These are phyloP conservation scores for Sarcophaga rosellei DNA, from an alignment of 2,888 invertebrate genomes.

Conservation along the genomic window DNA sequence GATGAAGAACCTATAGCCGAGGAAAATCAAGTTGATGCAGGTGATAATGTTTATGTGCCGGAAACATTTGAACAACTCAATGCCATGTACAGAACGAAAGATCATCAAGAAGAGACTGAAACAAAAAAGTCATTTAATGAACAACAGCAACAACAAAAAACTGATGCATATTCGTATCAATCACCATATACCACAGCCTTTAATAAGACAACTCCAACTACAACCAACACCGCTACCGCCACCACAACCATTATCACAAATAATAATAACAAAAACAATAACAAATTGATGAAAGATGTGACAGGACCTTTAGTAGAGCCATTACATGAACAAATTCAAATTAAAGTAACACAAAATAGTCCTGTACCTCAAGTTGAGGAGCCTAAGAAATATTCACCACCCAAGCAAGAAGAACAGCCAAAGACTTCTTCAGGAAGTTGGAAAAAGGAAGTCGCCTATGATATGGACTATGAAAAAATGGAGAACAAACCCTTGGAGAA, in stretches of 20 bases:
- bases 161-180: constrained; percentile 42
- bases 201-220: constrained; percentile 39
- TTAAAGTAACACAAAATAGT: background rate
- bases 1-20: constrained; percentile 76
- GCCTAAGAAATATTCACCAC: constrained; percentile 6
- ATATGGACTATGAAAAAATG: constrained; percentile 44
- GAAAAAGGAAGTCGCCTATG: constrained; percentile 41
- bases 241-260: background rate
- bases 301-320: background rate
- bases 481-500: background rate
- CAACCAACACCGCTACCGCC: background rate
- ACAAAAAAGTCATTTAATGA: constrained; percentile 64
- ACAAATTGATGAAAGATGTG: background rate
- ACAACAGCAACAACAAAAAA: constrained; percentile 6
- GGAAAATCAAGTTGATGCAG: constrained; percentile 68
- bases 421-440: background rate
- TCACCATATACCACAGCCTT: constrained; percentile 38
- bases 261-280: constrained; percentile 21
- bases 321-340: constrained; percentile 22
- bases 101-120: constrained; percentile 45
- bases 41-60: constrained; percentile 74
- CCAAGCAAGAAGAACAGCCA: constrained; percentile 18
- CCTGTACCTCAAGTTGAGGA: constrained; percentile 47
- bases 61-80: constrained; percentile 79
- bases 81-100: constrained; percentile 75